These are phyloP conservation scores for Pangasianodon gigas DNA, from an alignment of 2,113 vertebrate species.

Conservation along the genomic window DNA sequence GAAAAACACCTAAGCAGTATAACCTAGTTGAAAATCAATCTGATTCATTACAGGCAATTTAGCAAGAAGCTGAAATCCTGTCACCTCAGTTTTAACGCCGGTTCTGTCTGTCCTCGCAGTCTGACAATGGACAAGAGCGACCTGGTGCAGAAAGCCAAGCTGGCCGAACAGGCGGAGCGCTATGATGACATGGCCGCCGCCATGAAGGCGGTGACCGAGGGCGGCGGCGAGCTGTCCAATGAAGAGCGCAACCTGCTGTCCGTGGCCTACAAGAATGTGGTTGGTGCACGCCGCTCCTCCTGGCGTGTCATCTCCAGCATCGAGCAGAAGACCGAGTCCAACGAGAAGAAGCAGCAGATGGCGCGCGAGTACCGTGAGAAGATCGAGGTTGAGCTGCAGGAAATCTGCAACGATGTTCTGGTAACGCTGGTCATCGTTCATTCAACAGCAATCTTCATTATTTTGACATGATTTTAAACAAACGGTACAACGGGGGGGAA, in stretches of 20 bases:
- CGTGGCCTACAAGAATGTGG: conserved; percentile 98
- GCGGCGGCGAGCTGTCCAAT: conserved; percentile 90
- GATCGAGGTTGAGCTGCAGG: conserved; percentile 91
- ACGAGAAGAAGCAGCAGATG: conserved; percentile 97
- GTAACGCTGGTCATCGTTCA: background rate
- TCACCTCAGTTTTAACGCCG: background rate
- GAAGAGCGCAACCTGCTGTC: conserved; percentile 97
- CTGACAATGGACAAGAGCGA: conserved; percentile 95
- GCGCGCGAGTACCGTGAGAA: conserved; percentile 94
- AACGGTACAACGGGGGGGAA: too few species aligned
- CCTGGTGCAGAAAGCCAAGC: conserved; percentile 97
- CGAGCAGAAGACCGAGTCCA: conserved; percentile 94
- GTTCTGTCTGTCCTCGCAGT: conserved; percentile 52
- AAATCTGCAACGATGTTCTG: conserved; percentile 88
- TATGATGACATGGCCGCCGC: conserved; percentile 97
- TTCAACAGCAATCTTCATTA: background rate
- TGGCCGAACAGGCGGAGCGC: conserved; percentile 96
- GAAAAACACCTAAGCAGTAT: background rate
- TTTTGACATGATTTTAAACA: background rate
- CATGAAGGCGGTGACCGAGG: conserved; percentile 96
- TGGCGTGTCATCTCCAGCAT: conserved; percentile 99
- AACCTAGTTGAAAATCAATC: background rate
- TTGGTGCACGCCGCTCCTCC: conserved; percentile 95
- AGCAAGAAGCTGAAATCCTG: background rate
- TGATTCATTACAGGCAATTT: background rate